Percentiles rank a stretch among this genome's conserved stretches.
Conservation (phyloP, 1,140 invertebrate species). For the Pseudomyrmex flavicornis region DNA sequence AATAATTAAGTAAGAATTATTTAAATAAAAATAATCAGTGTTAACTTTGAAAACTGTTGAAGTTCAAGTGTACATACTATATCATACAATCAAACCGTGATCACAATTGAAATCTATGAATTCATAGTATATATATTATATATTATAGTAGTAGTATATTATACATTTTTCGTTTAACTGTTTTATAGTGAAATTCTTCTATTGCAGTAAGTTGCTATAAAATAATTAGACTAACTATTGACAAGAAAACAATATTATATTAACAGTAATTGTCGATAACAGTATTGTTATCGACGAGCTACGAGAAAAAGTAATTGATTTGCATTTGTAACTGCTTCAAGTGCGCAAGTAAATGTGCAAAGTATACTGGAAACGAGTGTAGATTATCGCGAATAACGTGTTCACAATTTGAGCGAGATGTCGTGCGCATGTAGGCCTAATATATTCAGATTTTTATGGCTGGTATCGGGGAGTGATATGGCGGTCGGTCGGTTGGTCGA, state of each 20-base stretch:
- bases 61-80: slow-evolving; percentile 20
- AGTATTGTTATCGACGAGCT: not conserved
- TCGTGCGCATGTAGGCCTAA: slow-evolving; percentile 82
- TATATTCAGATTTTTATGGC: slow-evolving; percentile 86
- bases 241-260: not conserved
- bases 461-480: slow-evolving; percentile 81
- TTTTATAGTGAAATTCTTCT: too few relatives aligned
- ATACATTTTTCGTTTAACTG: too few relatives aligned
- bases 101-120: too few relatives aligned
- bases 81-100: not conserved
- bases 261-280: too few relatives aligned
- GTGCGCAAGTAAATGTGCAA: slow-evolving; percentile 70
- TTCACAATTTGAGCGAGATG: slow-evolving; percentile 80
- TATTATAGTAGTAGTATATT: too few relatives aligned
- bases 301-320: not conserved
- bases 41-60: slow-evolving; percentile 51
- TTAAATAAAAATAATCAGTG: not conserved
- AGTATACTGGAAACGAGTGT: slow-evolving; percentile 74
- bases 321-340: slow-evolving; percentile 27
- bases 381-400: slow-evolving; percentile 79
- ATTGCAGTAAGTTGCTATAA: not conserved
- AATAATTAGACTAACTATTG: slow-evolving; percentile 8
- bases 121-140: too few relatives aligned
- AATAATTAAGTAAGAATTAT: not conserved
- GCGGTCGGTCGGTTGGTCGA: slow-evolving; percentile 73